Percentiles rank a stretch among this genome's conserved stretches.
phyloP scores from a whole-genome alignment of 2,113 vertebrate genomes.

The Phylloscopus whistleri region DNA sequence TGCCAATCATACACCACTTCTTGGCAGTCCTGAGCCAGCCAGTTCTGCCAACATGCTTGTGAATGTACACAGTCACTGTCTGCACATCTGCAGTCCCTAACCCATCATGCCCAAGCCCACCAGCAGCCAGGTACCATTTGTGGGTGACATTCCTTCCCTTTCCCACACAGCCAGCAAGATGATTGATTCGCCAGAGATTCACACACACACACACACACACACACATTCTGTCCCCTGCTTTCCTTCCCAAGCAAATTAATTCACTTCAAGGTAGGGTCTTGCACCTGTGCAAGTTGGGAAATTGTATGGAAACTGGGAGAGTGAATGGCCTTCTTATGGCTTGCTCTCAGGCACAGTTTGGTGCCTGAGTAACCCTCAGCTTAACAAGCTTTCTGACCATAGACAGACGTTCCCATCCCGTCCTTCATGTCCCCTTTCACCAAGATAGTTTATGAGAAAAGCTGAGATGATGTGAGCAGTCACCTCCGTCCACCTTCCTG shows the following conservation, averaged over 20 bases:
- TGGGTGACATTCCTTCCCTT: neutral
- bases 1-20: neutral
- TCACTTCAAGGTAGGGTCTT: neutral
- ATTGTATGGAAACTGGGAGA: neutral
- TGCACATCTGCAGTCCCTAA: neutral
- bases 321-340: neutral
- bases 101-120: neutral
- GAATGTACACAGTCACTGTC: neutral
- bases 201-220: fast-evolving
- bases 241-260: neutral
- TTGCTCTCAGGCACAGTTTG: neutral
- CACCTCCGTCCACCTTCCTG: neutral
- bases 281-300: neutral
- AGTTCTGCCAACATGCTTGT: neutral
- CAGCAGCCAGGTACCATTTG: neutral
- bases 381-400: neutral
- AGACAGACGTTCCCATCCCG: neutral
- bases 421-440: neutral
- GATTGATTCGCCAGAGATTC: neutral
- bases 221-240: neutral
- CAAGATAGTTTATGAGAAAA: neutral
- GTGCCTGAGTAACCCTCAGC: neutral
- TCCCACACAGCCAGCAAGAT: neutral
- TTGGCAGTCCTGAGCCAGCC: neutral
- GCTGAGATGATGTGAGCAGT: neutral